Percentiles rank a stretch among this genome's conserved stretches.
Conservation (phyloP, 92 coral and sea anemone species). For the Parazoanthus atlanticus region DNA sequence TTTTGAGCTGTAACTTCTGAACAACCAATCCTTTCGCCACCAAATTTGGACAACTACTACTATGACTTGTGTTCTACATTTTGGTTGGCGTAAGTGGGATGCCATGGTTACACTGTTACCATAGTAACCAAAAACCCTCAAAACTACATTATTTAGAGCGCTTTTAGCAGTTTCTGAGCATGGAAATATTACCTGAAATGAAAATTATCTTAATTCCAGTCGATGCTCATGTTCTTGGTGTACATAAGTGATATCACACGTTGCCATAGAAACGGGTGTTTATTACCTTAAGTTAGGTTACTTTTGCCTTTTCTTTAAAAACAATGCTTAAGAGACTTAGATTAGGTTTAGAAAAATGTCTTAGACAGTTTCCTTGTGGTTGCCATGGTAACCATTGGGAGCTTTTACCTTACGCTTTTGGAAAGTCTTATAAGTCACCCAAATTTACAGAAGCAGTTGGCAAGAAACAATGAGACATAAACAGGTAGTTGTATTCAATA, state of each 20-base stretch:
- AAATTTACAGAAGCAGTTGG: not conserved
- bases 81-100: not conserved
- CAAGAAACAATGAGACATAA: not conserved
- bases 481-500: not conserved
- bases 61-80: not conserved
- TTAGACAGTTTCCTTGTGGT: slow-evolving; percentile 6
- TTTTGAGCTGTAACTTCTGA: slow-evolving; percentile 6
- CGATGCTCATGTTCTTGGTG: not conserved
- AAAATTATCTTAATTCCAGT: not conserved
- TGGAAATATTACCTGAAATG: slow-evolving; percentile 8
- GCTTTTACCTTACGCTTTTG: slow-evolving; percentile 1
- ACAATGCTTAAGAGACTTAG: not conserved
- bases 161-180: not conserved
- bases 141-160: not conserved
- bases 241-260: not conserved
- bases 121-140: not conserved
- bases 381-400: slow-evolving; percentile 5
- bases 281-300: not conserved
- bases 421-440: not conserved
- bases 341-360: not conserved
- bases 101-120: not conserved
- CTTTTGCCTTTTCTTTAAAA: not conserved
- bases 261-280: not conserved
- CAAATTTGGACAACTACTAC: not conserved
- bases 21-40: not conserved